Percentiles rank a stretch among this genome's conserved stretches.
These are phyloP conservation scores for Knipowitschia caucasica DNA, from an alignment of 2,797 vertebrate genomes.

Conservation along the genomic window DNA sequence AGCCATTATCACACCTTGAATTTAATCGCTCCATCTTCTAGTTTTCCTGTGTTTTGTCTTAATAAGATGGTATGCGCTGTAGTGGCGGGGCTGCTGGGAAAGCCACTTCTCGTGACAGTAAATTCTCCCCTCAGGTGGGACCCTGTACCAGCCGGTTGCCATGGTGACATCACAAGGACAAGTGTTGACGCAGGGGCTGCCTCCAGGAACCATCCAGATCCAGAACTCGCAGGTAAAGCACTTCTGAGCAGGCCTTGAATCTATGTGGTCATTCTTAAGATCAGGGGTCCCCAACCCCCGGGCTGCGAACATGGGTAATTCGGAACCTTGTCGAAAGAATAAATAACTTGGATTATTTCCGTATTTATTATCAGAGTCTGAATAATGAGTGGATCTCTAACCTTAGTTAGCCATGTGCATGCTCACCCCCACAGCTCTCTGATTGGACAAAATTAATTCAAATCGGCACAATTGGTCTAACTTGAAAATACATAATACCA, in stretches of 20 bases:
- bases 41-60: conserved; percentile 41
- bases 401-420: too few species aligned
- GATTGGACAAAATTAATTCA: too few species aligned
- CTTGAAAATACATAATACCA: too few species aligned
- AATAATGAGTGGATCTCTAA: too few species aligned
- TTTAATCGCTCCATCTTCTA: conserved; percentile 40
- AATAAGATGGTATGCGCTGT: conserved; percentile 29
- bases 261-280: too few species aligned
- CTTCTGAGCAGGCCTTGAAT: neutral
- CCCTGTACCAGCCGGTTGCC: conserved; percentile 97
- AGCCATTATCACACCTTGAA: conserved; percentile 50
- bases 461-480: too few species aligned
- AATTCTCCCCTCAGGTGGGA: conserved; percentile 85
- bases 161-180: conserved; percentile 99
- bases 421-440: too few species aligned
- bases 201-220: conserved; percentile 94
- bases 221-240: conserved; percentile 91
- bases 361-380: too few species aligned
- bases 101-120: conserved; percentile 57
- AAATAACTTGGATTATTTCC: too few species aligned
- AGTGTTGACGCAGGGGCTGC: conserved; percentile 92
- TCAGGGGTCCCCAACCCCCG: too few species aligned
- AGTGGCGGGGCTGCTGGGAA: conserved; percentile 27
- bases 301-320: too few species aligned
- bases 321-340: too few species aligned